Percentiles rank a stretch among this genome's conserved stretches.
These are phyloP conservation scores for Caracal caracal DNA, from an alignment of 2,113 vertebrate genomes.

Conservation along the genomic window DNA sequence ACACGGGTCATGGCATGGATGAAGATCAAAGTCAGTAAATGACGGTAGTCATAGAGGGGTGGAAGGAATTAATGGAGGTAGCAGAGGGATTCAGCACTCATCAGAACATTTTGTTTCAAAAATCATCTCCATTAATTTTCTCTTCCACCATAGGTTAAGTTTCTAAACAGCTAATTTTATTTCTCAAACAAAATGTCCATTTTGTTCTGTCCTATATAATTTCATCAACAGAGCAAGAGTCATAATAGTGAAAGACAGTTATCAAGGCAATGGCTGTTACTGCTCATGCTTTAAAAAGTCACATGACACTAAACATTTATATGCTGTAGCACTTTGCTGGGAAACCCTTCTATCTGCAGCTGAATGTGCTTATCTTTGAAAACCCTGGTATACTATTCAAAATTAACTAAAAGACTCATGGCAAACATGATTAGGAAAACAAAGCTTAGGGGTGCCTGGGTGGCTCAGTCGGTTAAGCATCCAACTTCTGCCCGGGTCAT, in stretches of 20 bases:
- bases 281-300: background rate
- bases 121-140: background rate
- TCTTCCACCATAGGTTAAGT: background rate
- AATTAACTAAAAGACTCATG: background rate
- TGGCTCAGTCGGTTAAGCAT: too few relatives aligned
- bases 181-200: slow-evolving; percentile 28
- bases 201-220: background rate
- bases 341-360: background rate
- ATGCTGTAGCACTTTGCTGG: background rate
- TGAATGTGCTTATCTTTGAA: background rate
- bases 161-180: slow-evolving; percentile 1
- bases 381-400: background rate
- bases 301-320: too few relatives aligned
- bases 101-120: background rate
- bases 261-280: background rate
- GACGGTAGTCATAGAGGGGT: background rate
- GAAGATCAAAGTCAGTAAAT: background rate
- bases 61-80: background rate
- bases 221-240: background rate
- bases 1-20: fast-evolving
- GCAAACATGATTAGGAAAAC: background rate
- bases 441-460: background rate
- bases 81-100: background rate
- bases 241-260: background rate
- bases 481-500: too few relatives aligned